Evolutionary conservation across 2,797 vertebrate genomes (phyloP), one percentile per base, ranked within the genome.

Genomic region (Adrianichthys oophorus): DNA sequence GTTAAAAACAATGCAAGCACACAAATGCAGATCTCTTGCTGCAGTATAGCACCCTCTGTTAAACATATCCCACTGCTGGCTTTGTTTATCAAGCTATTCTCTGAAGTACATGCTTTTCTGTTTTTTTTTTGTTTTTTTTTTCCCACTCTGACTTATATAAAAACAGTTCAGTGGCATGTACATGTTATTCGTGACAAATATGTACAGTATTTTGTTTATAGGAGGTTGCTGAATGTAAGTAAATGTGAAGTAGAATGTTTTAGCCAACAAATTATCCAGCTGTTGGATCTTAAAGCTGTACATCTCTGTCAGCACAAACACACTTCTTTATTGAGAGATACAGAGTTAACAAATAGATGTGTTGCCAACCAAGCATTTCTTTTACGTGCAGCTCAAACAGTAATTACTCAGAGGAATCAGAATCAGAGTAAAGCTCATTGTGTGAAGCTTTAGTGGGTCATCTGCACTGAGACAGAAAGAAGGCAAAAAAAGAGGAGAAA

Each of bases 391-490:
- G 74, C 68, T 75, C 62, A 66, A 59, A 55, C 64, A 70, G 62
- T 79, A 85, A 86, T 85, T 86, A 87, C 82, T 78, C 79, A 59
- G 56, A 80, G 70, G 72, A 62, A 72, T 67, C 51, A 73, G 76
- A 74, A 68, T 83, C 75, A 71, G 48, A 59, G 53, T 41, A 47
- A 49, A 58, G 18, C 52, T 70, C 55, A 53, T 56, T 72, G 68
- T 70, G 51, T 46, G 45, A 56, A 66, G 72, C 68, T 73, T 81
- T 72, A 66, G 49, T 83, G 60, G 74, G 78, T 85, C 67, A 69
- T 80, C 73, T 72, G 76, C 62, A 70, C 40, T 29, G 48, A 76
- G 45, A 65, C 26, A 50, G 32, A 56, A 15, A 49, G 26, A 21
- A 12, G n/a, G 40, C 46, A 42, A 40, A 32, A 63, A 13, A 24